Evolutionary conservation across 1,140 invertebrate genomes (phyloP).

Genomic region (Acromyrmex echinatior): DNA sequence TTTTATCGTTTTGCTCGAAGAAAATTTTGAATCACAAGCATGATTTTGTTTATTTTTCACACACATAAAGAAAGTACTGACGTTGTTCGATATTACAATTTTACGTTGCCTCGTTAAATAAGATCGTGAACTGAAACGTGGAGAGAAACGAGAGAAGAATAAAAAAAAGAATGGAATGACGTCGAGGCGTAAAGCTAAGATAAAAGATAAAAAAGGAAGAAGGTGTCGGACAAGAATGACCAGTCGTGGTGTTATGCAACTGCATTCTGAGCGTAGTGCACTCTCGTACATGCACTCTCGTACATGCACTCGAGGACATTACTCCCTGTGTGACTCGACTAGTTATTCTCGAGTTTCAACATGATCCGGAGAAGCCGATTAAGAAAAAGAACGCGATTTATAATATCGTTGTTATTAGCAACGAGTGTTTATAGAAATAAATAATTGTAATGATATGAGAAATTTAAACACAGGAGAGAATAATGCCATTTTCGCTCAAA

Average conservation of each 20-base stretch:
- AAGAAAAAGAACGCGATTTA: not conserved
- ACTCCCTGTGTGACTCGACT: slow-evolving; percentile 68
- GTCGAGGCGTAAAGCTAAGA: not conserved
- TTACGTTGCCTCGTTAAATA: not conserved
- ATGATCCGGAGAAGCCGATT: slow-evolving; percentile 21
- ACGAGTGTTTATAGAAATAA: not conserved
- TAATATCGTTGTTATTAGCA: not conserved
- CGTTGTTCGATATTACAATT: not conserved
- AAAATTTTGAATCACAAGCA: not conserved
- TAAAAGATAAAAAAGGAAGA: slow-evolving; percentile 42
- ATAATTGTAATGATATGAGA: not conserved
- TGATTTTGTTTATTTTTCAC: not conserved
- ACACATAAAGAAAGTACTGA: not conserved
- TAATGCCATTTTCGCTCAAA: too few relatives aligned
- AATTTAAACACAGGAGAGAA: too few relatives aligned
- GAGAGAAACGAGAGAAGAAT: not conserved
- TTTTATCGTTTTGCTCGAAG: not conserved
- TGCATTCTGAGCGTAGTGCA: slow-evolving; percentile 72
- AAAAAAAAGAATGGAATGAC: slow-evolving; percentile 1
- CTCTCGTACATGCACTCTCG: slow-evolving; percentile 61
- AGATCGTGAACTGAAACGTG: slow-evolving; percentile 14
- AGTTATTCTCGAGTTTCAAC: slow-evolving; percentile 38
- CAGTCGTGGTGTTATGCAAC: slow-evolving; percentile 72
- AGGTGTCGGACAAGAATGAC: slow-evolving; percentile 25
- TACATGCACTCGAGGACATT: slow-evolving; percentile 76